Evolutionary conservation across 2,797 vertebrate genomes (phyloP).

Genomic region (Argyrosomus regius): DNA sequence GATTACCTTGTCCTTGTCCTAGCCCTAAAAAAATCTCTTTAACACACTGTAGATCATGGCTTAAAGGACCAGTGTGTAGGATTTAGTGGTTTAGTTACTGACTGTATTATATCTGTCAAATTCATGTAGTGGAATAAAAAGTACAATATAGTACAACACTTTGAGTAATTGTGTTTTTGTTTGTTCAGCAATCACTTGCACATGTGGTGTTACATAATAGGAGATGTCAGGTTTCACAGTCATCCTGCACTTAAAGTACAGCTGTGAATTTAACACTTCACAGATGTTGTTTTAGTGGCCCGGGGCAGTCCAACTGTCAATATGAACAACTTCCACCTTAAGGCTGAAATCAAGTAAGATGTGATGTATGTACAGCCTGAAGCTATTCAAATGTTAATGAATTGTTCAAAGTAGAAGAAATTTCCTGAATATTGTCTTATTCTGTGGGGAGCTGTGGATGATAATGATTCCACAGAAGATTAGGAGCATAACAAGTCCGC

Average conservation of each 20-base stretch:
- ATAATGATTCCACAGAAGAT: not conserved
- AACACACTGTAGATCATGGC: not conserved
- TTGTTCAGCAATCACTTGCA: conserved; percentile 5
- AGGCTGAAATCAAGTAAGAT: conserved; percentile 4
- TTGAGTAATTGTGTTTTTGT: too few relatives aligned
- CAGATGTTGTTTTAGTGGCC: conserved; percentile 20
- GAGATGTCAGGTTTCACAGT: conserved; percentile 7
- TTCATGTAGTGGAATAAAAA: not conserved
- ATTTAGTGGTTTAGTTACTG: not conserved
- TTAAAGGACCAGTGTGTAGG: not conserved
- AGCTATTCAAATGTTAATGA: not conserved
- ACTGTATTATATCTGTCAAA: not conserved
- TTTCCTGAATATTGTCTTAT: not conserved
- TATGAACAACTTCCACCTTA: conserved; percentile 14
- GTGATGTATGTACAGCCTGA: conserved; percentile 5
- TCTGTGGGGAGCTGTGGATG: not conserved
- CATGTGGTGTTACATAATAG: conserved; percentile 9
- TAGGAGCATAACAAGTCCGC: conserved; percentile 1
- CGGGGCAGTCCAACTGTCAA: conserved; percentile 5
- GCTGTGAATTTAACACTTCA: conserved; percentile 17
- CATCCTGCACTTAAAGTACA: conserved; percentile 6
- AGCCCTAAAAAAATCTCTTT: too few relatives aligned
- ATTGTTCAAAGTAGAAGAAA: conserved; percentile 1
- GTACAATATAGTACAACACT: not conserved
- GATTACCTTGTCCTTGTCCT: not conserved